Evolutionary conservation across 2,113 vertebrate species (phyloP).

Genomic region (Cochlearius cochlearius): DNA sequence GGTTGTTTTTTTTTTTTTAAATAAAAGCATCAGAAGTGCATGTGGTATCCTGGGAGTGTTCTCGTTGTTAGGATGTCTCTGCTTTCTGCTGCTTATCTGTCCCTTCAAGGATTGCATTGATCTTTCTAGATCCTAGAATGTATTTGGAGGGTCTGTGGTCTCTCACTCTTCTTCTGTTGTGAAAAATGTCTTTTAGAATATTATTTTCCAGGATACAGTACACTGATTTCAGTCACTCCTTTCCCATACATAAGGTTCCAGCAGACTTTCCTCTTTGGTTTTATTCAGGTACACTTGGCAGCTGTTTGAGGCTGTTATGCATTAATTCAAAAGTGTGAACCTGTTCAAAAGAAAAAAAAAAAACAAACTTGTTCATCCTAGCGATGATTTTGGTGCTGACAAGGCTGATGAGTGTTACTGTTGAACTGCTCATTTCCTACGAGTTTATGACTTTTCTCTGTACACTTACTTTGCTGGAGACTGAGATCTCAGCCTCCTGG

Average conservation of each 20-base stretch:
- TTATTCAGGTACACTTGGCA: conserved; percentile 1
- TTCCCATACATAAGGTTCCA: background rate
- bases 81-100: background rate
- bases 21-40: background rate
- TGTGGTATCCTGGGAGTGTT: background rate
- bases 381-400: background rate
- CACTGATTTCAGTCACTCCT: background rate
- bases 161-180: background rate
- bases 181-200: background rate
- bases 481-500: background rate
- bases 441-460: background rate
- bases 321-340: background rate
- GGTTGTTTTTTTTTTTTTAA: background rate
- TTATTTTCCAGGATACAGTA: background rate
- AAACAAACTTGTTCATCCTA: background rate
- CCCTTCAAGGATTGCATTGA: background rate
- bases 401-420: background rate
- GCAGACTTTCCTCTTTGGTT: background rate
- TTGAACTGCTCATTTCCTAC: background rate
- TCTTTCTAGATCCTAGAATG: background rate
- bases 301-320: background rate
- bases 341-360: background rate
- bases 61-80: background rate
- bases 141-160: background rate
- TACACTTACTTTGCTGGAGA: background rate